Percentiles rank a stretch among this genome's conserved stretches.
phyloP scores from a whole-genome alignment of 2,113 vertebrate species.

The Puma concolor region DNA sequence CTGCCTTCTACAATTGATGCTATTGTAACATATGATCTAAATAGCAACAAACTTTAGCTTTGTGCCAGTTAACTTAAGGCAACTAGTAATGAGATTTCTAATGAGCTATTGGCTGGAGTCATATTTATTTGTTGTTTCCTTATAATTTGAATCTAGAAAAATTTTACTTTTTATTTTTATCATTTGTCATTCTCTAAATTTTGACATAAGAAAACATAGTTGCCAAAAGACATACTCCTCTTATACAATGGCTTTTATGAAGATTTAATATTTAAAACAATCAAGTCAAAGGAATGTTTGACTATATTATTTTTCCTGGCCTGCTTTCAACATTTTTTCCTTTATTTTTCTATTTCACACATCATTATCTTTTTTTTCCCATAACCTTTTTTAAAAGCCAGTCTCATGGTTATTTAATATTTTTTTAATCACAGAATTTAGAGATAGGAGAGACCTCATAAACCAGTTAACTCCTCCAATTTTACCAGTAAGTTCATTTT shows the following conservation, averaged over 20 bases:
- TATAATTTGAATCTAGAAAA: conserved; percentile 18
- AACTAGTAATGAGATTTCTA: neutral
- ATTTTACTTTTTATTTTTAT: neutral
- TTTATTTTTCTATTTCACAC: neutral
- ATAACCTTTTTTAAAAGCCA: conserved; percentile 38
- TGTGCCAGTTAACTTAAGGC: neutral
- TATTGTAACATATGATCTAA: neutral
- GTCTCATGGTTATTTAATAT: neutral
- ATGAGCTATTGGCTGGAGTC: neutral
- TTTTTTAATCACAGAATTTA: neutral
- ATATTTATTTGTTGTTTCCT: neutral
- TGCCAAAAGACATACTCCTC: neutral
- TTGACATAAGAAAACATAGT: neutral
- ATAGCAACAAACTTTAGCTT: neutral
- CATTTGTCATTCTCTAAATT: conserved; percentile 3
- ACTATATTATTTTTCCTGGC: conserved; percentile 82
- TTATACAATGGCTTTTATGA: conserved; percentile 18
- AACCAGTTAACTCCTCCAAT: neutral
- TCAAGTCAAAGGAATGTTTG: conserved; percentile 80
- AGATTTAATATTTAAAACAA: conserved; percentile 62
- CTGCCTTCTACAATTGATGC: neutral
- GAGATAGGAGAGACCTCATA: neutral
- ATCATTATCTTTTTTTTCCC: conserved; percentile 43
- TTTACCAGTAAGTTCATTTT: neutral
- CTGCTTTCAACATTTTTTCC: conserved; percentile 53